Base-by-base conservation (phyloP, 1,140 invertebrate genomes). In the Nylanderia fulva region DNA sequence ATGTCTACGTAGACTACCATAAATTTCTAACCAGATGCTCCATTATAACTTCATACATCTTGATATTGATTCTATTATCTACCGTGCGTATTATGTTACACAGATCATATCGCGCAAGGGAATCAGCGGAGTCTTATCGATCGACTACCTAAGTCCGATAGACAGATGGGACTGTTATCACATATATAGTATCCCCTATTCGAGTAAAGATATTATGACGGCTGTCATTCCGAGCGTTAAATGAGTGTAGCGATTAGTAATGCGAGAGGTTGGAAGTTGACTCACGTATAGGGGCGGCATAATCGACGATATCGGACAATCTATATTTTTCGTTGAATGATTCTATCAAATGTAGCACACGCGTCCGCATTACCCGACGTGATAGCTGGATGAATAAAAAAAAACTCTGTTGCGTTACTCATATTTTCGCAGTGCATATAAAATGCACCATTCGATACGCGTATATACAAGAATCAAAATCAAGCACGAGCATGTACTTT, bases 231-330 rank as follows among this genome's bases (percentile, higher is more conserved):
- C 54, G 42, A 89, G 39, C 85, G 87, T 85, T 86, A 90, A 90
- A 85, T 69, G 87, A 86, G 66, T 82, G 85, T 72, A 56, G 74
- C 85, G 80, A 90, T 90, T 90, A 89, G 88, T 90, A 90, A 89
- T 60, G 69, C 36, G 85, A 89, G 85, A 86, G 79, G 86, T 86
- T 86, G 58, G 54, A 76, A 58, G 63, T 48, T 60, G 77, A 45
- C 39, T 45, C 87, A 66, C 42, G n/a, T 39, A 36, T 61, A 60
- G n/a, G 52, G 27, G 36, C 36, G 52, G 27, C 63, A 21, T 48
- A 29, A 7, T 21, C 33, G 24, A 48, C 36, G 54, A 71, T 88
- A 76, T 58, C 68, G 33, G 33, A 60, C 27, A 18, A 29, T 71
- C 60, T 27, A 33, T 33, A n/a, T 69, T 64, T 56, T 58, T 52